These are phyloP conservation scores for Tauraco erythrolophus DNA, from an alignment of 2,113 vertebrate species.

Conservation along the genomic window DNA sequence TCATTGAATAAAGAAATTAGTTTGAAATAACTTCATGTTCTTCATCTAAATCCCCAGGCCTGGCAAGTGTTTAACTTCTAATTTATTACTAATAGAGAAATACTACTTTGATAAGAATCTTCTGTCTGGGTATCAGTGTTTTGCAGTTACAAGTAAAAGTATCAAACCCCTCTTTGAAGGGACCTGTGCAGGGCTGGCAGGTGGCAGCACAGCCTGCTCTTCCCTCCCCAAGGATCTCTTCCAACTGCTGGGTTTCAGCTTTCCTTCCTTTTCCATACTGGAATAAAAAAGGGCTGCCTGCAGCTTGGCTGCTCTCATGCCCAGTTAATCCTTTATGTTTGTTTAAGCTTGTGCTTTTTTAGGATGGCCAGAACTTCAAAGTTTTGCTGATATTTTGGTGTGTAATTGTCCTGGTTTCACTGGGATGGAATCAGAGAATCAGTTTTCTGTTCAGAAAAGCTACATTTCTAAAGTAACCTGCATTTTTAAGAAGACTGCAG, in stretches of 20 bases:
- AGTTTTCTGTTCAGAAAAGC: too few species aligned
- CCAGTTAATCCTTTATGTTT: accelerated
- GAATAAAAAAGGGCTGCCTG: too few species aligned
- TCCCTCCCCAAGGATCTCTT: too few species aligned
- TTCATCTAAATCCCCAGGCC: not conserved
- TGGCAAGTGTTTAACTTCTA: not conserved
- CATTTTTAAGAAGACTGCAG: too few species aligned
- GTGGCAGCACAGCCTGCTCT: not conserved
- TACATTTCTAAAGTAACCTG: too few species aligned
- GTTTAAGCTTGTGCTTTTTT: not conserved
- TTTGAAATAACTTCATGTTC: not conserved
- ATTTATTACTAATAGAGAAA: not conserved
- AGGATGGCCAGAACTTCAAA: too few species aligned
- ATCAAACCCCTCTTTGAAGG: not conserved
- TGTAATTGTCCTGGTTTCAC: not conserved
- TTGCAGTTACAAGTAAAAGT: not conserved
- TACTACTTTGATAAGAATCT: not conserved
- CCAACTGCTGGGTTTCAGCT: not conserved
- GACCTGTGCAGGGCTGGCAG: not conserved
- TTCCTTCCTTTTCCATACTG: not conserved
- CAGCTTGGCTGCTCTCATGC: not conserved
- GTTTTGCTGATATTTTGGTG: not conserved
- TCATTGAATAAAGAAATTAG: not conserved
- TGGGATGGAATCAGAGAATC: too few species aligned
- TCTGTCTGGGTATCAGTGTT: not conserved